Conservation (phyloP, 2,113 vertebrate genomes). For the Cochlearius cochlearius region DNA sequence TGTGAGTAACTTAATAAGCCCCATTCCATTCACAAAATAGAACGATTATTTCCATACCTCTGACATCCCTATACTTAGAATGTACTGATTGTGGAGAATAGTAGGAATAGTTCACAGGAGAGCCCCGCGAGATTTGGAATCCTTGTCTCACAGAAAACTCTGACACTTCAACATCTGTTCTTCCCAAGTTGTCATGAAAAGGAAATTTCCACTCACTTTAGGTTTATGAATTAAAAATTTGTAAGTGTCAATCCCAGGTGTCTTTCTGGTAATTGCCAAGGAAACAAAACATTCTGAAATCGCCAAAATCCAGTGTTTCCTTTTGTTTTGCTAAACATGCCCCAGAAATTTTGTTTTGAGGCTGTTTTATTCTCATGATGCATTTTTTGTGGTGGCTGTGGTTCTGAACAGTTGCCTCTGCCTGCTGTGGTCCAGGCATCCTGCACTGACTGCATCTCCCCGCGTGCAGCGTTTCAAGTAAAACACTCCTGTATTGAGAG, state of each 20-base stretch:
- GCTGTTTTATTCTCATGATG: neutral
- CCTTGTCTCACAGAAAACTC: neutral
- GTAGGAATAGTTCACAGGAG: neutral
- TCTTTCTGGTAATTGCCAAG: neutral
- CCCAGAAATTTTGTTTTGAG: neutral
- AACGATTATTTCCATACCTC: neutral
- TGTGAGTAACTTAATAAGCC: conserved; percentile 14
- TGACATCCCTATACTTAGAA: neutral
- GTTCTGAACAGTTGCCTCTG: neutral
- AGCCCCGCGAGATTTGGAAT: neutral
- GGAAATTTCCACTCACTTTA: neutral
- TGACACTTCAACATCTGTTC: neutral
- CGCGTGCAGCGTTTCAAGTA: neutral
- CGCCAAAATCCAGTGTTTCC: neutral
- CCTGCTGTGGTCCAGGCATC: neutral
- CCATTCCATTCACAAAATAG: neutral
- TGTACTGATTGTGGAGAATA: neutral
- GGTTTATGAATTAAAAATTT: neutral
- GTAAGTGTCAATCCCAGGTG: neutral
- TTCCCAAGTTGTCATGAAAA: neutral
- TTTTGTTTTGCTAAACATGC: neutral
- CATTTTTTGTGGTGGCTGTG: neutral
- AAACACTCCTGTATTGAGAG: neutral
- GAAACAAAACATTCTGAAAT: neutral
- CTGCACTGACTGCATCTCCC: neutral